phyloP scores from a whole-genome alignment of 2,888 invertebrate species.

The Xestia ashworthii region DNA sequence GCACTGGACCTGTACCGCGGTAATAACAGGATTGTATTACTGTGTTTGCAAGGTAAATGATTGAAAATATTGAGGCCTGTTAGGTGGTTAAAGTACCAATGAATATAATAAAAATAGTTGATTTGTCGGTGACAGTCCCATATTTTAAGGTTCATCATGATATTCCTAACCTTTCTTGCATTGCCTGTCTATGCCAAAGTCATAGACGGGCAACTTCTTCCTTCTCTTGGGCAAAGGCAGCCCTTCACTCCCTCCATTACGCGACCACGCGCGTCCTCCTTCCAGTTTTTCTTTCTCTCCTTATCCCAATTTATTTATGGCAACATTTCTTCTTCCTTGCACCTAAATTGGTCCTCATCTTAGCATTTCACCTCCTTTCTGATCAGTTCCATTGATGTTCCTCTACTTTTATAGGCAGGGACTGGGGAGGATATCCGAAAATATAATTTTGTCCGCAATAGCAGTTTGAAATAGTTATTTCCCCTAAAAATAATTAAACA shows the following conservation, averaged over 20 bases:
- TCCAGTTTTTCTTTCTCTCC: background rate
- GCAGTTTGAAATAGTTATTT: background rate
- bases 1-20: slow-evolving; percentile 24
- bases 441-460: background rate
- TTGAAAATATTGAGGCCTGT: background rate
- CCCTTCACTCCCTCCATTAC: background rate
- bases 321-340: background rate
- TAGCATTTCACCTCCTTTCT: background rate
- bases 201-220: background rate
- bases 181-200: background rate
- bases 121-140: background rate
- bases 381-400: background rate
- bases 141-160: background rate
- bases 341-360: no score
- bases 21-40: slow-evolving; percentile 46
- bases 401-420: background rate
- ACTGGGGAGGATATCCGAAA: background rate
- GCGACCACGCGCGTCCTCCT: background rate
- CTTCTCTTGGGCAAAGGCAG: background rate
- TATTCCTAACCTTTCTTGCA: no score
- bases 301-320: no score
- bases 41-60: slow-evolving; percentile 20
- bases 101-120: background rate
- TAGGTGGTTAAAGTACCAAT: background rate
- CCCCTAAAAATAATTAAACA: background rate